A percentile compares a stretch with the other conserved stretches of the same genome.
These are phyloP conservation scores for Oryctes rhinoceros DNA, from an alignment of 1,140 invertebrate species.

Conservation along the genomic window DNA sequence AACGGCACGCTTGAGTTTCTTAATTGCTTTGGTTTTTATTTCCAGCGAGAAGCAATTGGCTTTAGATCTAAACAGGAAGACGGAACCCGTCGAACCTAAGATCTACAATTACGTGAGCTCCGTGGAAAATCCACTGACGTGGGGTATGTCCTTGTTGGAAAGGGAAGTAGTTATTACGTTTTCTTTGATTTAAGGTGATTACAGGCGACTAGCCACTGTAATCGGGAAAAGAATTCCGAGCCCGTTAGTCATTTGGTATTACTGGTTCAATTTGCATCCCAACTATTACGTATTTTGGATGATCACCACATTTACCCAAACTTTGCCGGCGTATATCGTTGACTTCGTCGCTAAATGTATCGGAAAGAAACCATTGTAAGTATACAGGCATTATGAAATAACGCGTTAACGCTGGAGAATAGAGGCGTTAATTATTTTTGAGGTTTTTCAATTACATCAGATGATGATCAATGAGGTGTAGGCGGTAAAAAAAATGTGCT, in stretches of 20 bases:
- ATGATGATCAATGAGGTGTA: no score
- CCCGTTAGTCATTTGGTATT: background rate
- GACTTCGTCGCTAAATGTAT: background rate
- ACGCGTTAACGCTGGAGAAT: no score
- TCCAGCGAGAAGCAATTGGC: background rate
- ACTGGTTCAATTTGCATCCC: background rate
- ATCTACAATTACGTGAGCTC: constrained; percentile 30
- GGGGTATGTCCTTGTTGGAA: background rate
- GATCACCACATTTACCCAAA: background rate
- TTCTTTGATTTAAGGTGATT: background rate
- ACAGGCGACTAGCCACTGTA: background rate
- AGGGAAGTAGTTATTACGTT: background rate
- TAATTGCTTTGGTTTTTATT: background rate
- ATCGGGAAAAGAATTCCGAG: background rate
- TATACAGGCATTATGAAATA: background rate
- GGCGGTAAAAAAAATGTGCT: no score
- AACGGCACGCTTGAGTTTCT: no score
- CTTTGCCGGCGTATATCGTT: background rate
- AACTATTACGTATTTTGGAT: background rate
- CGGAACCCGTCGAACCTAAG: background rate
- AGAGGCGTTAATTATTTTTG: no score
- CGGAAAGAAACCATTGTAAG: constrained; percentile 13
- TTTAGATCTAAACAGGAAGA: background rate
- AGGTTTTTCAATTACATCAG: no score
- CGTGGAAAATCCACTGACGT: background rate